Evolutionary conservation across 92 coral and sea anemone genomes (phyloP), one percentile per base, ranked within the genome.

Genomic region (Micromussa lordhowensis): DNA sequence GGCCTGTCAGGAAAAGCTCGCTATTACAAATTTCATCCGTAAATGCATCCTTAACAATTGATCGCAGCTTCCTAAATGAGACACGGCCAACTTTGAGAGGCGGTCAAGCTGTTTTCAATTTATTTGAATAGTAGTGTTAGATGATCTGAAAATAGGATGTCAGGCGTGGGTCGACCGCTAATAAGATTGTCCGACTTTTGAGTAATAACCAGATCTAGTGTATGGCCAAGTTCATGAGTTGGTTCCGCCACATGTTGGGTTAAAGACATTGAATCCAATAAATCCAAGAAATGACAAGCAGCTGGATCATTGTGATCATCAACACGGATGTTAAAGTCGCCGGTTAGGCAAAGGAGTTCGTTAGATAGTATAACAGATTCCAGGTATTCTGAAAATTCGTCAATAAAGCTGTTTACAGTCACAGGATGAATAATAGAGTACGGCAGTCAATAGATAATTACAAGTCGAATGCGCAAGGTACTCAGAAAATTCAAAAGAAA

Each of bases 391-490:
- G 90, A 70, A 79, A 92, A 92, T 89, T 92, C 92, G 53, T 76
- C 90, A 36, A 92, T 70, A 77, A 92, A 93, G 2, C 73, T 77
- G 22, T 36, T 49, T 19, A 68, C 80, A 24, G 91, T 82, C 18
- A 76, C 89, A 19, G 90, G 95, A 86, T 92, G 91, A 16, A 38
- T 63, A 18, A 82, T 69, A 2, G 90, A 92, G 69, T 63, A 87
- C 30, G 91, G 91, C 21, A 84, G 81, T 30, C 88, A 82, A 30
- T 79, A 68, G 19, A 79, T n/a, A n/a, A 63, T 79, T 26, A 69
- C 83, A 26, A 87, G 85, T 38, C 71, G 44, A 21, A 75, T 21
- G 58, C 79, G 79, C 53, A 63, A 78, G 31, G 26, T 16, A 22
- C 63, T 87, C 90, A 38, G 75, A 78, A 44, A 35, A 51, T 68